Base-by-base conservation (phyloP, 30 jellyfish, hydroid and myxozoan genomes). In the Hydractinia symbiolongicarpus region DNA sequence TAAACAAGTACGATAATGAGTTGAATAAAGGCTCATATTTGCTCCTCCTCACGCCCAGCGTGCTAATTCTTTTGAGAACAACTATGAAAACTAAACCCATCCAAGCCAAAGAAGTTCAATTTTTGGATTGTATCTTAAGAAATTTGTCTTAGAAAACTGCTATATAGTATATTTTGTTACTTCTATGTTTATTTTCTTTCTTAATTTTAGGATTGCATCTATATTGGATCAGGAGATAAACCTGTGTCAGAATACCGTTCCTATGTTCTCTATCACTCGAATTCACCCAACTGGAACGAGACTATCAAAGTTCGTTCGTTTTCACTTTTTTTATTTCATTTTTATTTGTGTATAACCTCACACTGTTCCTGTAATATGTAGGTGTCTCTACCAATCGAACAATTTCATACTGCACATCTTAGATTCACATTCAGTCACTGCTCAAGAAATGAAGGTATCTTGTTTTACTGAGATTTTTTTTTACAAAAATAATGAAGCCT, bases 271-370 rank as follows among this genome's bases (percentile, higher is more conserved):
- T 90, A 90, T 66, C 97, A 90, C 71, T 79, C 87, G 53, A 90
- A 90, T 75, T 57, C 77, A 15, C 97, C 97, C 5, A 85, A 79
- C 8, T 90, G 97, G 97, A 90, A 90, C 67, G 97, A 90, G 61
- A 86, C 67, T 50, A 60, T 90, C 76, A 90, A 90, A 86, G 97
- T 90, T 71, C 15, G 5, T 14, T 14, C 5, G 19, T 76, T 78
- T 69, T 79, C 44, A 7, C 16, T 19, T 53, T 21, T 67, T 50
- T 44, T 19, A 50, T 4, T 13, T 4, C 44, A 5, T 60, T 60
- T 60, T 15, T 7, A 66, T 66, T 66, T 66, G 10, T 66, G 9
- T 66, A 66, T 6, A 7, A 66, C 44, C 44, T 7, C 30, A 21
- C 16, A 4, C 64, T 7, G n/a, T 8, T 72, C 1, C 8, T 8